These are phyloP conservation scores for Noctilio leporinus DNA, from an alignment of 2,113 vertebrate genomes.

Conservation along the genomic window DNA sequence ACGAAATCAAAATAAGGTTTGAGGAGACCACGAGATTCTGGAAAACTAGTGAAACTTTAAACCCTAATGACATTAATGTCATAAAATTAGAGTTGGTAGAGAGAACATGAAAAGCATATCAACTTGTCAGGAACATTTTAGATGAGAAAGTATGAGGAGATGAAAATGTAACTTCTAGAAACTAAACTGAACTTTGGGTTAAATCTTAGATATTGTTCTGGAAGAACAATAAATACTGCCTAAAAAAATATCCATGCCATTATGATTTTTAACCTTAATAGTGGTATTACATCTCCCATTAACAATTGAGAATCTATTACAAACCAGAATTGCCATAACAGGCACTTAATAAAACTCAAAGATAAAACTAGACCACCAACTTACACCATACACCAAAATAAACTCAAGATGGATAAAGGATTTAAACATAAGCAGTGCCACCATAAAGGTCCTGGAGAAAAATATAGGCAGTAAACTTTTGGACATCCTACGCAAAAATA, in stretches of 20 bases:
- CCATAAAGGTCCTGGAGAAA: too few species aligned
- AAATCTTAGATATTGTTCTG: not conserved
- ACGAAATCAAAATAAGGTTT: slow-evolving; percentile 21
- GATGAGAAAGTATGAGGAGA: not conserved
- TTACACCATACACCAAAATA: too few species aligned
- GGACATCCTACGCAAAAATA: too few species aligned
- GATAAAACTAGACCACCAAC: too few species aligned
- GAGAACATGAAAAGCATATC: not conserved
- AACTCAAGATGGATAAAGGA: too few species aligned
- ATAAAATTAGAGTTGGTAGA: not conserved
- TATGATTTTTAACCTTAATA: slow-evolving; percentile 5
- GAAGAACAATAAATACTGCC: not conserved
- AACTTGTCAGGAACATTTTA: not conserved
- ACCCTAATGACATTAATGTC: not conserved
- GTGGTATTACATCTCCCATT: not conserved
- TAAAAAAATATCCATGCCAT: slow-evolving; percentile 11
- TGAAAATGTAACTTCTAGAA: not conserved
- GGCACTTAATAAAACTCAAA: not conserved
- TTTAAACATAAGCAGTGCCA: too few species aligned
- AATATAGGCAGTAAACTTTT: too few species aligned
- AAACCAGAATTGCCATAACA: slow-evolving; percentile 21
- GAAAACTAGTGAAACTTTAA: slow-evolving; percentile 17
- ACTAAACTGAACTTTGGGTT: not conserved
- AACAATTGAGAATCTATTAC: not conserved
- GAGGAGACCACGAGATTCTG: not conserved